Evolutionary conservation across 2,113 vertebrate species (phyloP).

Genomic region (Aythya baeri): DNA sequence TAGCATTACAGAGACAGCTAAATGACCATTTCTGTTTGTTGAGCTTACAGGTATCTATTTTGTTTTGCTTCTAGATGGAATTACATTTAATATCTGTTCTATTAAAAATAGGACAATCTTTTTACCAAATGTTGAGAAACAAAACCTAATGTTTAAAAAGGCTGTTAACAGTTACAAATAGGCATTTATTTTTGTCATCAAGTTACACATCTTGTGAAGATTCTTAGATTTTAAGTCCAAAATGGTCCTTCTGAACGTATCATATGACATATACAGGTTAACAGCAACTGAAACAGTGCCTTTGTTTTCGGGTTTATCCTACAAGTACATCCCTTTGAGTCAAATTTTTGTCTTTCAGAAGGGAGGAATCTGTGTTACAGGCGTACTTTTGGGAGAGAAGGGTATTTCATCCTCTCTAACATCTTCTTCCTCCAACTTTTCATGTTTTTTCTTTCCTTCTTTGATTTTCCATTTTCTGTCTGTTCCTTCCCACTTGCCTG

Average conservation of each 20-base stretch:
- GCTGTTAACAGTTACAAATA: constrained; percentile 19
- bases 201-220: background rate
- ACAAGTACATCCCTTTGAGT: background rate
- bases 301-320: background rate
- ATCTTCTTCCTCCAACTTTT: background rate
- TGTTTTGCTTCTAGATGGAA: background rate
- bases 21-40: background rate
- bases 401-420: background rate
- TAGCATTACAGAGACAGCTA: background rate
- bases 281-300: background rate
- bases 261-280: background rate
- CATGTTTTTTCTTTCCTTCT: background rate
- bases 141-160: constrained; percentile 17
- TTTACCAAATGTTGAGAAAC: constrained; percentile 25
- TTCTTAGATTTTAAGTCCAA: background rate
- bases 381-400: background rate
- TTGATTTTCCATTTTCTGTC: background rate
- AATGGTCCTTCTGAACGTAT: background rate
- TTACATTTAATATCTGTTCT: background rate
- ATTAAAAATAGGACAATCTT: constrained; percentile 27
- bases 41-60: background rate
- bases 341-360: background rate
- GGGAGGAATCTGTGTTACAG: background rate
- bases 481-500: background rate
- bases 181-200: constrained; percentile 22